Evolutionary conservation across 2,113 vertebrate species (phyloP), one percentile per base, ranked within the genome.

Genomic region (Perccottus glenii): DNA sequence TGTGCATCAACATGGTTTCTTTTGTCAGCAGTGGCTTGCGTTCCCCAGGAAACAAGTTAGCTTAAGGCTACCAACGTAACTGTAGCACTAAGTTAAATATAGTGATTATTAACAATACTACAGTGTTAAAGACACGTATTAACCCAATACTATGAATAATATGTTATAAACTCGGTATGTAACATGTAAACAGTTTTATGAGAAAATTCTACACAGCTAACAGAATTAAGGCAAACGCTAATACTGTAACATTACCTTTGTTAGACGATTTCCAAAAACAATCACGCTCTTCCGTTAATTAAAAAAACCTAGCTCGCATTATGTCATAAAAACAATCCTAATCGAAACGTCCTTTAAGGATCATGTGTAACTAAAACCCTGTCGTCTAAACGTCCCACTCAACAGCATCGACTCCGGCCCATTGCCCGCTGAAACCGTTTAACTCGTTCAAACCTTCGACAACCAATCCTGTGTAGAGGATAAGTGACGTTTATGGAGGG

Each of bases 391-490:
- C 0, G 3, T 15, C 40, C 6, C 1, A 15, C 4, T 46, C 46
- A 2, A 35, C 51, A 69, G 49, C 50, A 14, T 27, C 45, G 16
- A 0, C 2, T 5, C 6, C 60, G 33, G 4, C 51, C 1, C n/a
- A 40, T 9, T 11, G 32, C 75, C 79, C 86, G 84, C 88, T 87
- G 81, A 85, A 87, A 85, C 84, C 60, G 81, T 87, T 87, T 73
- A 65, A 63, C 19, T 12, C 3, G 42, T 89, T 84, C 43, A 83
- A 89, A 83, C 60, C 64, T 59, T 14, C 44, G 9, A 4, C 9
- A 27, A 57, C 88, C 89, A 85, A 88, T 89, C 69, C 3, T 4
- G 32, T 51, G 3, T 7, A 6, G 14, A 8, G 4, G 33, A 27
- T 6, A 11, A 0, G 16, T 66, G 64, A n/a, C 60, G 74, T 63